Evolutionary conservation across 2,797 vertebrate species (phyloP).

Genomic region (Pseudochirops corinnae): DNA sequence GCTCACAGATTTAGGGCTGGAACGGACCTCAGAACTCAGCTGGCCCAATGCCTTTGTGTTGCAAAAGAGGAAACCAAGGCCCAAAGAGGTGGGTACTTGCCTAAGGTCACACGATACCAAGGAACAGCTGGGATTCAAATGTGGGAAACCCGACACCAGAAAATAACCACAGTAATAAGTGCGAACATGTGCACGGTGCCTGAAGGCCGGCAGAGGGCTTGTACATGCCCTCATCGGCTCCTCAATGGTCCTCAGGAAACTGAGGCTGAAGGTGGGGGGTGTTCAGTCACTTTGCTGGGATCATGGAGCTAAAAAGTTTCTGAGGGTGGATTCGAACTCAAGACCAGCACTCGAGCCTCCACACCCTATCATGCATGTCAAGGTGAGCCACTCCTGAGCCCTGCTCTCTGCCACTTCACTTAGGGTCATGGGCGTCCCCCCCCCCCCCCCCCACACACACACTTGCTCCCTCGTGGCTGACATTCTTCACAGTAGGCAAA

Average conservation of each 20-base stretch:
- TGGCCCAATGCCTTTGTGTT: not conserved
- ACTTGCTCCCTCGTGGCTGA: not conserved
- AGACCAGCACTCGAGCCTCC: not conserved
- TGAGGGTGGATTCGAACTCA: not conserved
- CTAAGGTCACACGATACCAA: not conserved
- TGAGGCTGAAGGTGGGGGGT: not conserved
- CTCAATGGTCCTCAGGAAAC: not conserved
- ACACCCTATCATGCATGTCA: not conserved
- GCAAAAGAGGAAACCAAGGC: not conserved
- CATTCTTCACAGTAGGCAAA: not conserved
- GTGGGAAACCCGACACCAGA: not conserved
- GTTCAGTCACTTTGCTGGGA: not conserved
- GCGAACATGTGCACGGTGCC: rapidly evolving
- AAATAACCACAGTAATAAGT: not conserved
- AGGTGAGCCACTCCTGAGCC: not conserved
- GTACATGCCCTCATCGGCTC: not conserved
- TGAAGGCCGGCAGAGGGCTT: not conserved
- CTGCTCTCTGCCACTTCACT: not conserved
- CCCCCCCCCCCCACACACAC: not conserved
- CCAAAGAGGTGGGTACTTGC: not conserved
- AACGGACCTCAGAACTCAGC: not conserved
- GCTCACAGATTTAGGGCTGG: not conserved
- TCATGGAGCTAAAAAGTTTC: not conserved
- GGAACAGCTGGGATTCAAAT: not conserved
- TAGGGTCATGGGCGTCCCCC: too few species aligned